Evolutionary conservation across 2,797 vertebrate genomes (phyloP).

Genomic region (Arremon brunneinucha): DNA sequence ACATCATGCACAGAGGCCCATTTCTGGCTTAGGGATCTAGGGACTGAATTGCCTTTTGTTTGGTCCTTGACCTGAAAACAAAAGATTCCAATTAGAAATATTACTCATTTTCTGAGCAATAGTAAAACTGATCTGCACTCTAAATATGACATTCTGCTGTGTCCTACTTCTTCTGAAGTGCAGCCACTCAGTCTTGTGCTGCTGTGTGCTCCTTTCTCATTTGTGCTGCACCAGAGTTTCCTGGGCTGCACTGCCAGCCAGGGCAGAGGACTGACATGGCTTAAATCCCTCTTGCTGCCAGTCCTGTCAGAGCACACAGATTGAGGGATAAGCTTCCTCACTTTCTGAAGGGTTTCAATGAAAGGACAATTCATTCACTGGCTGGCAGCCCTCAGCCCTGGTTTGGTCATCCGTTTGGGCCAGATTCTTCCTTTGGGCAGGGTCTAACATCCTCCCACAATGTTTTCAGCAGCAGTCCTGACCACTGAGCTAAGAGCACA

Average conservation of each 20-base stretch:
- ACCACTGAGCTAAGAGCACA: slow-evolving; percentile 10
- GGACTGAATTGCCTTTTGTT: neutral
- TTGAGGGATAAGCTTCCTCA: neutral
- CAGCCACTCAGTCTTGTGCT: neutral
- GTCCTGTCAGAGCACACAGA: neutral
- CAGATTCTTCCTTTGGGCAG: neutral
- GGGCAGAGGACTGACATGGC: neutral
- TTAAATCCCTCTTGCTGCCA: neutral
- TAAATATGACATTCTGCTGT: neutral
- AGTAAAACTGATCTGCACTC: neutral
- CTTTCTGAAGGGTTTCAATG: neutral
- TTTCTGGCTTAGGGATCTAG: neutral
- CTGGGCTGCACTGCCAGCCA: neutral
- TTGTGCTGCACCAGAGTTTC: neutral
- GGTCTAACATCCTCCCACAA: neutral
- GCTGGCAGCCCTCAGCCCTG: neutral
- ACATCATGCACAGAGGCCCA: neutral
- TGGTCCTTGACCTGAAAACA: neutral
- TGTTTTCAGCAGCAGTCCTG: neutral
- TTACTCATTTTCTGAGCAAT: neutral
- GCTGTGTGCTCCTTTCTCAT: neutral
- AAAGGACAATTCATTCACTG: neutral
- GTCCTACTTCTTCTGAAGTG: neutral
- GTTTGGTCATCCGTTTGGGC: neutral
- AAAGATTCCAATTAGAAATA: neutral